These are phyloP conservation scores for Phymanthus crucifer DNA, from an alignment of 92 coral and sea anemone species.

Conservation along the genomic window DNA sequence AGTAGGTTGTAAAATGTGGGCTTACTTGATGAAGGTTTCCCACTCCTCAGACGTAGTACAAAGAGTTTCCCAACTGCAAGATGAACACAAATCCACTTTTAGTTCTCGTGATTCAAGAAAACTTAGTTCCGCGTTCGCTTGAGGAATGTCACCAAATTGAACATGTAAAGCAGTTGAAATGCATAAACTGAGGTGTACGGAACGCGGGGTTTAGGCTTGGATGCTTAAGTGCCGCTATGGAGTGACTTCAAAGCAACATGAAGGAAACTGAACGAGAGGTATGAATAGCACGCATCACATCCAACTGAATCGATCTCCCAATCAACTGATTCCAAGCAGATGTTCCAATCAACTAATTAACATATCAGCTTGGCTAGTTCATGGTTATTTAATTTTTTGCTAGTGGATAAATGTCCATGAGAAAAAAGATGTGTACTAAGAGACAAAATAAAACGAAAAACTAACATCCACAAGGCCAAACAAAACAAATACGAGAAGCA, in stretches of 20 bases:
- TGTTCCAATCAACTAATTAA: conserved; percentile 65
- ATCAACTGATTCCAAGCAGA: conserved; percentile 39
- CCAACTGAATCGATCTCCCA: not conserved
- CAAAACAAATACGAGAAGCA: too few species aligned
- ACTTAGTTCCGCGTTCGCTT: not conserved
- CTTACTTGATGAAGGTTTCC: conserved; percentile 79
- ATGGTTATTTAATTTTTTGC: conserved; percentile 60
- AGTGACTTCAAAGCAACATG: not conserved
- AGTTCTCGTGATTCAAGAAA: not conserved
- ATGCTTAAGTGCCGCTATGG: not conserved
- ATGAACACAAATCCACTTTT: conserved; percentile 17
- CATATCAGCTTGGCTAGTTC: conserved; percentile 54
- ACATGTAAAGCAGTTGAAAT: not conserved
- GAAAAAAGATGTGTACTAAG: not conserved
- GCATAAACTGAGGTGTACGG: not conserved
- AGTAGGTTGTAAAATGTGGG: not conserved
- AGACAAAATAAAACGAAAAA: not conserved
- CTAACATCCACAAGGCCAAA: not conserved
- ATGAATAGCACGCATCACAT: not conserved
- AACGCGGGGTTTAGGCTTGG: not conserved
- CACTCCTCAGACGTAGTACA: conserved; percentile 71
- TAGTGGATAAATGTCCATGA: conserved; percentile 33
- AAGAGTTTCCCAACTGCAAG: conserved; percentile 84
- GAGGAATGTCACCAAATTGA: not conserved
- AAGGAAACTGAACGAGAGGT: not conserved